These are phyloP conservation scores for Sander vitreus DNA, from an alignment of 2,113 vertebrate species.

Conservation along the genomic window DNA sequence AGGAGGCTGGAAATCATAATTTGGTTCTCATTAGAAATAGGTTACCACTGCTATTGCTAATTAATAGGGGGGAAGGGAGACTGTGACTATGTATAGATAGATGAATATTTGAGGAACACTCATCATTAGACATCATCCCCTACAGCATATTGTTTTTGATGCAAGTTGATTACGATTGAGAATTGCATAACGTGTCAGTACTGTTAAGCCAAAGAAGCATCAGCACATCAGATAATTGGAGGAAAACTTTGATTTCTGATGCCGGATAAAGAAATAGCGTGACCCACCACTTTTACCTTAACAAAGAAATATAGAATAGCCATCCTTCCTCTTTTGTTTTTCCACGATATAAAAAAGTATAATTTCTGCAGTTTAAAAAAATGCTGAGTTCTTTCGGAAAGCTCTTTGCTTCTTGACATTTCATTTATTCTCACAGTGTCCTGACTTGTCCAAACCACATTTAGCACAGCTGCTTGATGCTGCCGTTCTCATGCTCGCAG, in stretches of 20 bases:
- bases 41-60: constrained; percentile 4
- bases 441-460: constrained; percentile 15
- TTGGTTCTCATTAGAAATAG: constrained; percentile 12
- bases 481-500: constrained; percentile 18
- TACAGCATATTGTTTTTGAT: neutral
- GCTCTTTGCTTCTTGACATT: constrained; percentile 31
- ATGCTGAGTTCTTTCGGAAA: constrained; percentile 7
- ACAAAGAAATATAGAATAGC: neutral
- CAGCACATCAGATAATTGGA: constrained; percentile 12
- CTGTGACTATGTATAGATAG: constrained; percentile 2
- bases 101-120: constrained; percentile 11
- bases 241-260: constrained; percentile 38
- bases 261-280: neutral
- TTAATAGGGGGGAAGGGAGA: constrained; percentile 15
- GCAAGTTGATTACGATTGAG: constrained; percentile 17
- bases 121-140: constrained; percentile 19
- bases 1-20: neutral
- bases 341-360: neutral
- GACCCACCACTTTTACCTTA: neutral
- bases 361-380: neutral
- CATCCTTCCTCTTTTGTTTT: neutral
- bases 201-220: constrained; percentile 10
- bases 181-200: constrained; percentile 9
- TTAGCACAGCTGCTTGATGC: constrained; percentile 38
- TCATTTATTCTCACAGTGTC: constrained; percentile 32